A percentile compares a stretch with the other conserved stretches of the same genome.
These are phyloP conservation scores for Eutrigla gurnardus DNA, from an alignment of 2,797 vertebrate genomes.

Conservation along the genomic window DNA sequence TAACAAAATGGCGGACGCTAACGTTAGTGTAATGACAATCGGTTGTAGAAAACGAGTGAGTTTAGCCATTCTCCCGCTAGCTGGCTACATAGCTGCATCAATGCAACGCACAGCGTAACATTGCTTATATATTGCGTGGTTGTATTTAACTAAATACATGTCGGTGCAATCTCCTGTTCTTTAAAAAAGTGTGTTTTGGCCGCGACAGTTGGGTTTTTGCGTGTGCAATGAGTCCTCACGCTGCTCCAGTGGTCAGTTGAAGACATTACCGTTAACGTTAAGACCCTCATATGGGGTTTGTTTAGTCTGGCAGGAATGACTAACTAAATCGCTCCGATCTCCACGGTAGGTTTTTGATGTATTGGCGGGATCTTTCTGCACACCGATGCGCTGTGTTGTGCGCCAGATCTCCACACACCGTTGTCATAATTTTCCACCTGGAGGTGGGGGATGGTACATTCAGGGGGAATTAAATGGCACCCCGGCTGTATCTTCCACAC, in stretches of 20 bases:
- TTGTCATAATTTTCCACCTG: conserved; percentile 66
- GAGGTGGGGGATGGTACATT: conserved; percentile 76
- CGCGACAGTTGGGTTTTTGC: conserved; percentile 18
- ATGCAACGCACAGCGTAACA: not conserved
- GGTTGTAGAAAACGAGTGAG: conserved; percentile 42
- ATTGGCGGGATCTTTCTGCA: conserved; percentile 13
- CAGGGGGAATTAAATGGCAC: conserved; percentile 62
- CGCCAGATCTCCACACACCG: conserved; percentile 40
- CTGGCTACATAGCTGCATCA: conserved; percentile 13
- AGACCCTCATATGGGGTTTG: conserved; percentile 18
- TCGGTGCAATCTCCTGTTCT: fast-evolving
- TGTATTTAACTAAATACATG: not conserved
- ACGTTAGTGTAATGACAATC: conserved; percentile 50
- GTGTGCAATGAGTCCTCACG: conserved; percentile 37
- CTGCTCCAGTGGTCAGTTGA: conserved; percentile 46
- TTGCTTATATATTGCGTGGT: not conserved
- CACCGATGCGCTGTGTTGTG: conserved; percentile 20
- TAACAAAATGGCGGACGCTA: conserved; percentile 84
- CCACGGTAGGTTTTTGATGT: not conserved
- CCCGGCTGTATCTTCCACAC: conserved; percentile 49
- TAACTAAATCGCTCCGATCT: not conserved
- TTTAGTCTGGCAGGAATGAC: conserved; percentile 18
- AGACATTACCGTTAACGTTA: conserved; percentile 35
- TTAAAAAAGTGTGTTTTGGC: conserved; percentile 9
- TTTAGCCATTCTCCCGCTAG: conserved; percentile 44